Evolutionary conservation across 2,797 vertebrate genomes (phyloP), one percentile per base, ranked within the genome.

Genomic region (Aplochiton taeniatus): DNA sequence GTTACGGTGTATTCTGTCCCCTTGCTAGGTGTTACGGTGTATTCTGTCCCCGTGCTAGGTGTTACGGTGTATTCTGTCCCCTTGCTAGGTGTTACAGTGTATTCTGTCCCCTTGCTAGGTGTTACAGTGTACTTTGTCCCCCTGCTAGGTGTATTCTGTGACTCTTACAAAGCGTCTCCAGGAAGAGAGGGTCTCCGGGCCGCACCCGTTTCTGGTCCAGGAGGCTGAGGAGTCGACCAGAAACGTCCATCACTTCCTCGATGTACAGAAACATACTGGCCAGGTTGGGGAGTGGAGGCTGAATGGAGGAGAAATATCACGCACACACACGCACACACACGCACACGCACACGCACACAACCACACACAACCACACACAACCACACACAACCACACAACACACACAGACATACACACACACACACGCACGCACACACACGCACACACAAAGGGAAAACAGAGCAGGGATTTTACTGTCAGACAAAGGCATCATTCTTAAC

Each of bases 221-320:
- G 20, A 86, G 84, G 59, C 86, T 90, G 78, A 98, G 91, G 47
- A 99, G 89, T 14, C 85, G 88, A 48, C 77, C 78, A 1, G 95
- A 96, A 55, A 96, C 89, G 0, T 88, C 72, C 5, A 96, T 92
- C 83, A 99, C 91, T 8, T 95, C 95, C 0, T 96, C 92, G 0
- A 93, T 89, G 88, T 96, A 89, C 54, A 94, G 93, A 70, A 98
- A 98, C 83, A 98, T 92, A 73, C 91, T 86, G 75, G 95, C 92
- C 87, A 98, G 86, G 81, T 96, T 91, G 48, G 84, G 76, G 4
- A 86, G 91, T 0, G 94, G 93, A 70, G 96, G 91, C 96, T 98
- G 75, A 43, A 12, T 73, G 62, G 70, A 13, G 48, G 46, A 12
- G 20, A 19, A 20, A 18, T 4, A 43, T 8, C 56, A 60, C 9